phyloP scores from a whole-genome alignment of 2,797 vertebrate genomes.

The Squalus acanthias region DNA sequence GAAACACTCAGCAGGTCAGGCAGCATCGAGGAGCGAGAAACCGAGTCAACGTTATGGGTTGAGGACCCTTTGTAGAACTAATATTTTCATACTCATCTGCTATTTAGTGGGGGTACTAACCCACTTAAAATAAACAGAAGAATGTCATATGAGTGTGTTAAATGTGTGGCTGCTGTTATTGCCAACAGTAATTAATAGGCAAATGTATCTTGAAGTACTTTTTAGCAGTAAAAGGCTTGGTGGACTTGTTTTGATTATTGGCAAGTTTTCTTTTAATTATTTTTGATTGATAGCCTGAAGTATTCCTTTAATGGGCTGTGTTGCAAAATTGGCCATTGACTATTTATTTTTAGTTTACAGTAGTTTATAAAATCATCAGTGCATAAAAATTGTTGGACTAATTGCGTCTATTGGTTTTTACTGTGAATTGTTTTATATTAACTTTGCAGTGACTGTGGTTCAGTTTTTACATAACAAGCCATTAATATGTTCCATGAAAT shows the following conservation, averaged over 20 bases:
- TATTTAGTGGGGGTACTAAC: neutral
- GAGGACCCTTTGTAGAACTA: no score
- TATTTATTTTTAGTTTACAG: neutral
- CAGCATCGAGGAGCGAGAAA: no score
- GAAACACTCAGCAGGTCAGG: no score
- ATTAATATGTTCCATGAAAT: conserved; percentile 9
- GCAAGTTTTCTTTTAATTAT: neutral
- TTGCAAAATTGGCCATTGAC: neutral
- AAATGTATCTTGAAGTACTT: neutral
- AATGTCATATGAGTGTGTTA: neutral
- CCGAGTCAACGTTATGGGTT: no score
- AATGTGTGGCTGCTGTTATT: neutral
- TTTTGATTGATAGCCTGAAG: neutral
- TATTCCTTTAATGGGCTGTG: neutral
- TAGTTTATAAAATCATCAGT: neutral
- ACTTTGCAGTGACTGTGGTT: neutral
- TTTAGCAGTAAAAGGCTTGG: neutral
- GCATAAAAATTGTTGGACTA: neutral
- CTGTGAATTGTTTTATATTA: neutral
- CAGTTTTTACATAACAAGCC: neutral
- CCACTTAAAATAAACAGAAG: neutral
- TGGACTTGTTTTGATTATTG: neutral
- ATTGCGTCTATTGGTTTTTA: neutral
- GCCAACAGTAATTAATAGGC: neutral
- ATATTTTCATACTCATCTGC: neutral